Base-by-base conservation (phyloP, 2,888 invertebrate species). In the Torymus auratus region DNA sequence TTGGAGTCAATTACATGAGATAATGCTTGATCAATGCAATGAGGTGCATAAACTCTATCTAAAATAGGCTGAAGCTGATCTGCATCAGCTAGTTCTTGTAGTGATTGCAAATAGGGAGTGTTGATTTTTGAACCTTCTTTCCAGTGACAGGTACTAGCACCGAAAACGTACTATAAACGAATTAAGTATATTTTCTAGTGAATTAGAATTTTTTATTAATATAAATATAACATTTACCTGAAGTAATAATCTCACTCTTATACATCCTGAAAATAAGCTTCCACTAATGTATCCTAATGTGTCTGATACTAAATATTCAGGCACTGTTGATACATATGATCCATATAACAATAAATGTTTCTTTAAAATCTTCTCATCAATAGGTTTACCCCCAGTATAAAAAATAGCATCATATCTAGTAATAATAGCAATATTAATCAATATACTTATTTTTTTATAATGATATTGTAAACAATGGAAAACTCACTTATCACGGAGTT, bases 41-140 rank as follows among this genome's bases (percentile, higher is more conserved):
- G 89, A 50, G 92, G 91, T 2, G 90, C 86, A 84, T 91, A 92
- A 23, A 91, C 92, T 86, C 92, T 93, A 83, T 93, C 93, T 1
- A 94, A 92, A 55, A 94, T 93, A 5, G 93, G 92, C 86, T 93
- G 93, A 79, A 94, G 86, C 81, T 92, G 90, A 71, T 93, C 92
- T 23, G 91, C 91, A 84, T 93, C 93, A 0, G 93, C 92, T 68
- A 93, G 90, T 72, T 91, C 89, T 2, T 89, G 86, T n/a, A 92
- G 85, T 14, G 89, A 88, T 76, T 90, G 89, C 52, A 92, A 86
- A 82, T 88, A 88, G 17, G 83, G 82, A 41, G 85, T 76, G 15
- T 89, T 89, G 69, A 91, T 85, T 74, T 88, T 89, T 20, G 86
- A 84, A 67, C 90, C 91, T 13, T 91, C 91, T 65, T 87, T 88